Evolutionary conservation across 2,888 invertebrate genomes (phyloP).

Genomic region (Neocrepidodera transversa): DNA sequence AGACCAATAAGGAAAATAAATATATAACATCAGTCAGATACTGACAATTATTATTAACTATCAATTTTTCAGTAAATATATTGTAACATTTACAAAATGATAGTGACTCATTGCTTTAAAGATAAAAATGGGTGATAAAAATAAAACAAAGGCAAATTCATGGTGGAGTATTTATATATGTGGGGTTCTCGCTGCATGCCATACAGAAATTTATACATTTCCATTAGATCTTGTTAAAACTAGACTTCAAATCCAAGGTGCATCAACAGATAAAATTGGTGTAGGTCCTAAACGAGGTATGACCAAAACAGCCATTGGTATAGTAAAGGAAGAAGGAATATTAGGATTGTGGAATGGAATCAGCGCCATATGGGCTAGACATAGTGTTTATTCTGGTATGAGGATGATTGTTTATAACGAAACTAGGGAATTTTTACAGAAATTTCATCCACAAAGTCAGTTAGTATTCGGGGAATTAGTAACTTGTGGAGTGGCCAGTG

Average conservation of each 20-base stretch:
- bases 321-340: slow-evolving; percentile 84
- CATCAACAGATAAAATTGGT: slow-evolving; percentile 63
- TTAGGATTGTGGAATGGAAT: slow-evolving; percentile 86
- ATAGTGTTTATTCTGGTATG: slow-evolving; percentile 83
- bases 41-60: too few species aligned
- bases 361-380: slow-evolving; percentile 86
- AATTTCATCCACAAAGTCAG: slow-evolving; percentile 68
- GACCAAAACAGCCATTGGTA: slow-evolving; percentile 80
- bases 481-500: slow-evolving; percentile 77
- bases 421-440: slow-evolving; percentile 68
- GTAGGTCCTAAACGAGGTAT: slow-evolving; percentile 78
- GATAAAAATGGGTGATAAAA: too few species aligned
- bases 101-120: too few species aligned
- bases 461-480: slow-evolving; percentile 73
- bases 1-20: too few species aligned
- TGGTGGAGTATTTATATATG: slow-evolving; percentile 68
- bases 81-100: too few species aligned
- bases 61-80: too few species aligned
- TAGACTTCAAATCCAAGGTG: slow-evolving; percentile 92
- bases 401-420: slow-evolving; percentile 86
- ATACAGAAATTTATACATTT: slow-evolving; percentile 86
- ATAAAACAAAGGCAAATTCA: background rate
- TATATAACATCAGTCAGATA: too few species aligned
- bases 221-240: slow-evolving; percentile 96
- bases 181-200: slow-evolving; percentile 73